Conservation (phyloP, 2,888 invertebrate genomes). For the Epinotia demarniana region DNA sequence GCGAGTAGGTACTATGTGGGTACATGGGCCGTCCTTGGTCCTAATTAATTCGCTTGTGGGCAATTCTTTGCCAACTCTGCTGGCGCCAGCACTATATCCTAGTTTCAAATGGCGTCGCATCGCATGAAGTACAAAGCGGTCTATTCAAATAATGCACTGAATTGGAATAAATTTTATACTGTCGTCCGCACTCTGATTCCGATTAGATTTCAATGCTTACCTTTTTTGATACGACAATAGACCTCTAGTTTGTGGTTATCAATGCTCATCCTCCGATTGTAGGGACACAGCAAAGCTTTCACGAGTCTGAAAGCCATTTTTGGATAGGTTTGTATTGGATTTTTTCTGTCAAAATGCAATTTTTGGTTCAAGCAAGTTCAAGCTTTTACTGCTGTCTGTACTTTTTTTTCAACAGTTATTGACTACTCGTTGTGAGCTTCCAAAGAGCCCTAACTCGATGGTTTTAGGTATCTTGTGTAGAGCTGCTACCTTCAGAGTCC, state of each 20-base stretch:
- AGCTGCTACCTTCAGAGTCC: no score
- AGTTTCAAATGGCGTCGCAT: slow-evolving; percentile 35
- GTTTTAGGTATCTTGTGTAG: no score
- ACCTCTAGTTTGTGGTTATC: background rate
- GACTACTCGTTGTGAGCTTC: no score
- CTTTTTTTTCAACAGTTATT: no score
- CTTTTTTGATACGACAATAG: background rate
- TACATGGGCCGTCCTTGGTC: slow-evolving; percentile 47
- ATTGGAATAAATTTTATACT: background rate
- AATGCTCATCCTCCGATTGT: slow-evolving; percentile 7
- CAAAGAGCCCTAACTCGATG: no score
- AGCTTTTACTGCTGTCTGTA: no score
- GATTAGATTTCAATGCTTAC: background rate
- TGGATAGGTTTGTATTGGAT: no score
- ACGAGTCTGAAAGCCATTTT: slow-evolving; percentile 1
- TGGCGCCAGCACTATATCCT: slow-evolving; percentile 66
- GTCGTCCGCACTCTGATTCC: background rate
- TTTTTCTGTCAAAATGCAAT: no score
- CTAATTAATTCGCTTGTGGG: slow-evolving; percentile 62
- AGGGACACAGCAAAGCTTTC: slow-evolving; percentile 1
- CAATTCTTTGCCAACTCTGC: slow-evolving; percentile 60
- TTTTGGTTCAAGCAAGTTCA: no score
- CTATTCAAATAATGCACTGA: slow-evolving; percentile 1
- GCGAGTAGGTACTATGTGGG: background rate
- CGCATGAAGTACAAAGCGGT: slow-evolving; percentile 6